These are phyloP conservation scores for Phymastichus coffea DNA, from an alignment of 1,140 invertebrate genomes.

Conservation along the genomic window DNA sequence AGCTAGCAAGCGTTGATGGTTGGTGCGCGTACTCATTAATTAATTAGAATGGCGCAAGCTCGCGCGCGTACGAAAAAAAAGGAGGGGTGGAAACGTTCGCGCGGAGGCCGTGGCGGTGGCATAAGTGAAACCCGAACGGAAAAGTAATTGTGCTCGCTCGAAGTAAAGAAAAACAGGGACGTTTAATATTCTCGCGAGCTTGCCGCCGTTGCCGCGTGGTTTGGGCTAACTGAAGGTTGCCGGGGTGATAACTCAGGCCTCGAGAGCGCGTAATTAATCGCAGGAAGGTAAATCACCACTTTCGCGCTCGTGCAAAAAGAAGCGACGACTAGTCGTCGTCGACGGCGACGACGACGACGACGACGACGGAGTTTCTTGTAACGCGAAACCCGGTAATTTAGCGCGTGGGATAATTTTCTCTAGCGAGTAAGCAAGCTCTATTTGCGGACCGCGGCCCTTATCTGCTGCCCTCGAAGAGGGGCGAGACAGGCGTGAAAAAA, in stretches of 20 bases:
- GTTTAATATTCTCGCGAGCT: constrained; percentile 25
- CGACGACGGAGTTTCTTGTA: constrained; percentile 33
- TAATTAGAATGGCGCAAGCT: constrained; percentile 24
- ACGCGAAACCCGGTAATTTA: constrained; percentile 39
- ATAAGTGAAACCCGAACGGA: constrained; percentile 26
- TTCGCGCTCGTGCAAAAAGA: constrained; percentile 35
- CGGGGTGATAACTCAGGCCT: constrained; percentile 23
- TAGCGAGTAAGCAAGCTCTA: constrained; percentile 1
- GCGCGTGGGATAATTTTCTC: constrained; percentile 36
- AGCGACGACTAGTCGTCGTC: constrained; percentile 26
- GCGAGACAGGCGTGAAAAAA: no score
- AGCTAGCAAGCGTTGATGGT: neutral
- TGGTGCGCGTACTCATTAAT: constrained; percentile 3
- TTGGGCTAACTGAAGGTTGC: constrained; percentile 18
- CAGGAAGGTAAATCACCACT: constrained; percentile 37
- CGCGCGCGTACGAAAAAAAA: constrained; percentile 2
- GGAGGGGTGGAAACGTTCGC: no score
- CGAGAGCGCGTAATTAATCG: constrained; percentile 37
- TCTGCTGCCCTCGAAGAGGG: no score
- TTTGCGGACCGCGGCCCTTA: neutral
- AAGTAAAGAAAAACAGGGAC: constrained; percentile 17
- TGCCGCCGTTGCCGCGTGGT: neutral
- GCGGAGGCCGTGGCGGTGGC: neutral
- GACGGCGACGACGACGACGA: neutral
- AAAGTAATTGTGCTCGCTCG: constrained; percentile 19